Percentiles rank a stretch among this genome's conserved stretches.
Evolutionary conservation across 2,797 vertebrate species (phyloP).

Genomic region (Denticeps clupeoides): DNA sequence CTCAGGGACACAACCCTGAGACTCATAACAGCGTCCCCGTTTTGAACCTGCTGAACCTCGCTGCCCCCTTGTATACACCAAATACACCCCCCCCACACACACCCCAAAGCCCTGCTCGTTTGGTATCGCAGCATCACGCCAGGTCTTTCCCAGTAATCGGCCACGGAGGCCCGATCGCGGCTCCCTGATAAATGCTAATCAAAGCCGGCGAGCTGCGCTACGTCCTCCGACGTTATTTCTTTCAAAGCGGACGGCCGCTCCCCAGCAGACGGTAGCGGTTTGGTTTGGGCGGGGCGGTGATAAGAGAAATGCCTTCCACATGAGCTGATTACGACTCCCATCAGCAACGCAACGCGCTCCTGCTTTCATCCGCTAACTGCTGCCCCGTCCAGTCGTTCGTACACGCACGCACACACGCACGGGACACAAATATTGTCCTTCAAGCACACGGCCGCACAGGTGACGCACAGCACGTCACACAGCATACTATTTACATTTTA

Average conservation of each 20-base stretch:
- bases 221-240: slow-evolving; percentile 18
- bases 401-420: not conserved
- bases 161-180: not conserved
- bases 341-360: not conserved
- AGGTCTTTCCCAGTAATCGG: slow-evolving; percentile 8
- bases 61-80: too few species aligned
- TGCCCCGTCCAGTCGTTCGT: slow-evolving; percentile 1
- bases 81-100: too few species aligned
- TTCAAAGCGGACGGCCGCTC: too few species aligned
- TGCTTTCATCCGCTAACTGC: not conserved
- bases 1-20: too few species aligned
- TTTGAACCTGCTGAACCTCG: too few species aligned
- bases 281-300: slow-evolving; percentile 30
- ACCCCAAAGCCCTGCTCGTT: not conserved
- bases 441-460: too few species aligned
- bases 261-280: slow-evolving; percentile 49
- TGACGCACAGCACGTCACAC: too few species aligned
- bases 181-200: not conserved
- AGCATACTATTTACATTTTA: too few species aligned
- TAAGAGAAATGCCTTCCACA: slow-evolving; percentile 59
- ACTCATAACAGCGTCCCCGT: too few species aligned
- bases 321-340: slow-evolving; percentile 23
- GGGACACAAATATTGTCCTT: too few species aligned
- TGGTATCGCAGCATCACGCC: not conserved
- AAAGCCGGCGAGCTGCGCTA: not conserved